Evolutionary conservation across 2,888 invertebrate species (phyloP), one percentile per base, ranked within the genome.

Genomic region (Dryadula phaetusa): DNA sequence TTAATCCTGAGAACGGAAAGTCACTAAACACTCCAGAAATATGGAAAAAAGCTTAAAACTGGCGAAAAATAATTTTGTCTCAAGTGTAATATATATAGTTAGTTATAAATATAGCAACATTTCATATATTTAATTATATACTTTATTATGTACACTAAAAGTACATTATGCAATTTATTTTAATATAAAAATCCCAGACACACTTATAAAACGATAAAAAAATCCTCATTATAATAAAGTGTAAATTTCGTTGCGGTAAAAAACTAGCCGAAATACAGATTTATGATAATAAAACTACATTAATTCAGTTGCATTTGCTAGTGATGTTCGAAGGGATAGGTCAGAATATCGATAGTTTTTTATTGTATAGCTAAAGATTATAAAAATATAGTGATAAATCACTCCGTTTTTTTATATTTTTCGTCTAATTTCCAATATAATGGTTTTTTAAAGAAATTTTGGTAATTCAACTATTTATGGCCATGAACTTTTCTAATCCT

Each of bases 251-350:
- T 56, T 56, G 37, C 37, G 37, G 37, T 56, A 56, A 56, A 49
- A 56, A 56, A 56, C 56, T 56, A 56, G 56, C 56, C n/a, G 56
- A 56, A 56, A 56, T 56, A 56, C 56, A 56, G 56, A 56, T 56
- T 40, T 56, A 56, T 56, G 56, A 22, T 22, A 56, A 56, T 22
- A n/a, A 22, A 25, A 40, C 22, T 37, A 40, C 56, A 56, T 56
- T 40, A 40, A 56, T 56, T 56, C 56, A 56, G 40, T 40, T 56
- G 56, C 56, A 56, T 56, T 56, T 56, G 40, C 1, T 56, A 56
- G 56, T 56, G 56, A 56, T 40, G 37, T n/a, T n/a, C n/a, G n/a
- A n/a, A n/a, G 8, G 4, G n/a, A n/a, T 0, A n/a, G 14, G 12
- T 22, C 5, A n/a, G 8, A 20, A n/a, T 56, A 16, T 56, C 56